Evolutionary conservation across 2,113 vertebrate genomes (phyloP), one percentile per base, ranked within the genome.

Genomic region (Lontra canadensis): DNA sequence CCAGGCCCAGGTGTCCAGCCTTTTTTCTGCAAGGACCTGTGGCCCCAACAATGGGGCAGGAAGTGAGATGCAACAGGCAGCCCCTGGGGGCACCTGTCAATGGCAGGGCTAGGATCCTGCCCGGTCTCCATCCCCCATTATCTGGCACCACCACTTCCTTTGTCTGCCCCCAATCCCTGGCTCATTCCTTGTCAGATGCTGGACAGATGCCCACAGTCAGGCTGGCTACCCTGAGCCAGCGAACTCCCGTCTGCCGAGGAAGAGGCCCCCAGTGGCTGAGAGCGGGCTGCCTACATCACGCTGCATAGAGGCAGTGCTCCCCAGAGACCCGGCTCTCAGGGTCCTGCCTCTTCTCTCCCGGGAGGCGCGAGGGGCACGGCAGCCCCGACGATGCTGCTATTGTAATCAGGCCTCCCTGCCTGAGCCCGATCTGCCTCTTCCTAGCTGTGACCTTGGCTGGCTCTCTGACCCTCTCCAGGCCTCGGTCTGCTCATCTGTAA

Each of bases 141-240:
- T 96, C 87, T 97, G 79, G 97, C 95, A 98, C 52, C 84, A 92
- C 65, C n/a, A 76, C 95, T 97, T 98, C 95, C 97, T 98, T 97
- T 97, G 95, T 92, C 52, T 92, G 76, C 69, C 36, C 47, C 49
- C 6, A 59, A 55, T 55, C 61, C 95, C 94, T 94, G 88, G 89
- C 74, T 91, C 52, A 7, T 13, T 94, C 39, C 59, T 91, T 74
- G 83, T 94, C 1, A 4, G 94, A 76, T 59, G 88, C 79, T 89
- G 97, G 65, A 79, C 55, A 94, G 88, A 88, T 55, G n/a, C 44
- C 76, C 84, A 1, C 90, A 49, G 81, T 55, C 25, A 47, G 21
- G 90, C n/a, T 25, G 44, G 92, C 76, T 42, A 74, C 78, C 63
- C 85, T 57, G 88, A 94, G 85, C 90, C 69, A 63, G 47, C 0